Conservation (phyloP, 53 echinoderm and acorn worm genomes). For the Apostichopus leukothele region DNA sequence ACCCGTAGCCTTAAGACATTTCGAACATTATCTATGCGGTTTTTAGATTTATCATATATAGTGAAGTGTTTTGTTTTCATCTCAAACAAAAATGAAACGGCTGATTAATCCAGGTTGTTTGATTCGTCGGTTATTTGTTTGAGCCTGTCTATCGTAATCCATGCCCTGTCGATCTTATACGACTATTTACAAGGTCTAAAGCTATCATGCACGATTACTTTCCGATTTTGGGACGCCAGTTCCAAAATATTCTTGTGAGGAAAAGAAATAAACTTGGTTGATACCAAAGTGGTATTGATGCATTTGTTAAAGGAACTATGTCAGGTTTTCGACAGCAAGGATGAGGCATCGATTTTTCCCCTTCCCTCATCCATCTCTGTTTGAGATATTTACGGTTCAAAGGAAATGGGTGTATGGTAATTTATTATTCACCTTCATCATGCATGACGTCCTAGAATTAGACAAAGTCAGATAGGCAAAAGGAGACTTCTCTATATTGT, state of each 20-base stretch:
- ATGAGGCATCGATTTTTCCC: neutral
- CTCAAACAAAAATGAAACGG: neutral
- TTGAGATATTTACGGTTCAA: too few species aligned
- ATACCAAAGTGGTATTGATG: neutral
- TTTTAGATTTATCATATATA: constrained; percentile 14
- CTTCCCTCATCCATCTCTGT: too few species aligned
- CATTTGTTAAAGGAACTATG: neutral
- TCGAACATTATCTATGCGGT: too few species aligned
- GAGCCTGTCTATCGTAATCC: constrained; percentile 2
- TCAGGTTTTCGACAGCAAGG: neutral
- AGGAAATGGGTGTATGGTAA: too few species aligned
- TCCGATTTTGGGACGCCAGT: neutral
- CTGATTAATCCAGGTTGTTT: constrained; percentile 14
- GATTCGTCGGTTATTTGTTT: constrained; percentile 17
- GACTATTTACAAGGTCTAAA: neutral
- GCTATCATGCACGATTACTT: constrained; percentile 22
- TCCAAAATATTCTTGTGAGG: constrained; percentile 14
- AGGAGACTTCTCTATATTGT: too few species aligned
- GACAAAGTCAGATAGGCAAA: too few species aligned
- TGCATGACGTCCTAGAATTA: too few species aligned
- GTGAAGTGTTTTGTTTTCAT: constrained; percentile 28
- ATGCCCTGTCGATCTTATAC: neutral
- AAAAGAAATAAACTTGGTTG: constrained; percentile 22
- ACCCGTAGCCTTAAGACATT: too few species aligned
- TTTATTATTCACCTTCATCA: too few species aligned